Percentiles rank a stretch among this genome's conserved stretches.
Evolutionary conservation across 2,888 invertebrate species (phyloP).

Genomic region (Willowsia nigromaculata): DNA sequence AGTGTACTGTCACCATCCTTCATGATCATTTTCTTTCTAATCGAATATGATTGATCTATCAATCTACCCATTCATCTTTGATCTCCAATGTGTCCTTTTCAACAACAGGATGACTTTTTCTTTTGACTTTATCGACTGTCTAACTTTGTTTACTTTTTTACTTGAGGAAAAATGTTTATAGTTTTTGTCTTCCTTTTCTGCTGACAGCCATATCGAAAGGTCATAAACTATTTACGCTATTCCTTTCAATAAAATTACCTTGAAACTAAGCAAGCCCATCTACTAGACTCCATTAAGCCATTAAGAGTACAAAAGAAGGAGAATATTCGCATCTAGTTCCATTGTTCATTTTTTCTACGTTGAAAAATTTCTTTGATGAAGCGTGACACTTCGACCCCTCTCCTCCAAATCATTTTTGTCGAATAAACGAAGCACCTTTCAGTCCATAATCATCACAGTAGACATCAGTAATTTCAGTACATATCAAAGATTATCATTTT

Average conservation of each 20-base stretch:
- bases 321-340: slow-evolving; percentile 14
- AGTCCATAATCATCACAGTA: neutral
- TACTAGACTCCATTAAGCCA: neutral
- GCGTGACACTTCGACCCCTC: slow-evolving; percentile 37
- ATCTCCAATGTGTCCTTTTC: neutral
- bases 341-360: neutral
- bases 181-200: neutral
- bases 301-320: neutral
- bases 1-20: neutral
- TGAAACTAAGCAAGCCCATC: neutral
- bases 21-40: slow-evolving; percentile 13
- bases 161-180: neutral
- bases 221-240: slow-evolving; percentile 17
- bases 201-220: slow-evolving; percentile 26
- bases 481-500: neutral
- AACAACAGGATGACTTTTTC: slow-evolving; percentile 1
- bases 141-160: slow-evolving; percentile 7
- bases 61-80: slow-evolving; percentile 5
- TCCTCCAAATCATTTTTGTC: slow-evolving; percentile 13
- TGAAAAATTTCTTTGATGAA: slow-evolving; percentile 21
- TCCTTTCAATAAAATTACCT: slow-evolving; percentile 16
- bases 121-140: neutral
- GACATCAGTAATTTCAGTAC: neutral
- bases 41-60: slow-evolving; percentile 49
- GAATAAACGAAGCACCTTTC: neutral